phyloP scores from a whole-genome alignment of 2,888 invertebrate genomes.

The Agrotis segetum region DNA sequence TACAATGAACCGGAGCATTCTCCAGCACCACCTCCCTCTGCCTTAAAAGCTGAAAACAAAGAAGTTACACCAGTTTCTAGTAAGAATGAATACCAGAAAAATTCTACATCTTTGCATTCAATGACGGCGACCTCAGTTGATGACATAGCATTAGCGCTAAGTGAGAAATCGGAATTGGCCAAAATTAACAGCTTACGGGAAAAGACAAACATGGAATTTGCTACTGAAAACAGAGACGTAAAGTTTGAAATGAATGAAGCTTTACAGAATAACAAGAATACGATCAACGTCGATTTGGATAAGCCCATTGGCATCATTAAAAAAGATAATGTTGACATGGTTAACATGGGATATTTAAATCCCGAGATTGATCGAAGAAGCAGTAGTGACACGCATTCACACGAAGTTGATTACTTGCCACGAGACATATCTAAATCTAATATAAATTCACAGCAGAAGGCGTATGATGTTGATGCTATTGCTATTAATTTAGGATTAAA shows the following conservation, averaged over 20 bases:
- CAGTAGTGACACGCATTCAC: conserved; percentile 73
- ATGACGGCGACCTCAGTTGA: conserved; percentile 79
- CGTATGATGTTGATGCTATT: conserved; percentile 84
- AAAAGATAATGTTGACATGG: conserved; percentile 86
- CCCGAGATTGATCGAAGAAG: conserved; percentile 79
- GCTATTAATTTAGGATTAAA: conserved; percentile 86
- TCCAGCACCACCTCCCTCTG: conserved; percentile 70
- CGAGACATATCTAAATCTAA: conserved; percentile 75
- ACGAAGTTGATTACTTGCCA: conserved; percentile 69
- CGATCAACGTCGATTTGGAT: conserved; percentile 68
- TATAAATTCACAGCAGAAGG: conserved; percentile 77
- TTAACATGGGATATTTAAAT: conserved; percentile 89
- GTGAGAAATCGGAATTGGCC: conserved; percentile 84
- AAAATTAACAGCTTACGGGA: conserved; percentile 80
- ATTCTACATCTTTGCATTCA: conserved; percentile 70
- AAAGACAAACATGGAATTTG: conserved; percentile 72
- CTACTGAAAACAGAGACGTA: conserved; percentile 72
- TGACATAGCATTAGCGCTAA: conserved; percentile 83
- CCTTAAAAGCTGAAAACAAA: conserved; percentile 72
- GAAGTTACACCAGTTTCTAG: conserved; percentile 66
- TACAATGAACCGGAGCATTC: conserved; percentile 89
- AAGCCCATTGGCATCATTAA: conserved; percentile 75
- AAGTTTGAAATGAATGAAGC: conserved; percentile 71
- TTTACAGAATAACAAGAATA: conserved; percentile 74
- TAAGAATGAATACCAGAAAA: conserved; percentile 80